Evolutionary conservation across 2,888 invertebrate genomes (phyloP), one percentile per base, ranked within the genome.

Genomic region (Xanthostigma xanthostigma): DNA sequence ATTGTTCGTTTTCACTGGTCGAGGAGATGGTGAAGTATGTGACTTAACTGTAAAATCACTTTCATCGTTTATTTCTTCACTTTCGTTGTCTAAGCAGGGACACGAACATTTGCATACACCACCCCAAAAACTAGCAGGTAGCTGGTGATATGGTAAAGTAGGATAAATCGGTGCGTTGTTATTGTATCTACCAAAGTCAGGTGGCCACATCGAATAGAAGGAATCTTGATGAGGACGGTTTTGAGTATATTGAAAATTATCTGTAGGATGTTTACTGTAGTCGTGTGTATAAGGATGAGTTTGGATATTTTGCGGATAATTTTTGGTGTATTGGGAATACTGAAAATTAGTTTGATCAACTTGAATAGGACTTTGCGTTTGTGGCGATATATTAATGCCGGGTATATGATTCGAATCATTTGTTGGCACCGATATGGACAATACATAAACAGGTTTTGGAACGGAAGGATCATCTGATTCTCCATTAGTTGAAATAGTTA

Each of bases 401-500:
- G 78, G 75, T 47, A 73, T 65, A 58, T 70, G 69, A 58, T 68
- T 70, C 33, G 64, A 58, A 58, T 72, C 70, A 56, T 74, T 70
- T 47, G 80, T 80, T 9, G 89, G 89, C 49, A 90, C 80, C 52
- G 83, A 83, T 51, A 89, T 79, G 59, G 89, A 87, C 56, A 89
- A 70, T 37, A 86, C 80, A 68, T 88, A 89, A 53, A 88, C 73
- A 44, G 80, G 79, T 60, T 78, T 78, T 58, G 76, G 71, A 52
- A 69, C 64, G 36, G 69, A 57, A n/a, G 68, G 63, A 55, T 67
- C 69, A 48, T 69, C 67, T 41, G 65, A 64, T 53, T 70, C 72
- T 51, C 74, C 74, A 59, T 85, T 84, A 41, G 84, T 80, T 51
- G 83, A 79, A 59, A 89, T 87, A 9, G 88, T 86, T 55, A 90